These are phyloP conservation scores for Archips xylosteana DNA, from an alignment of 2,888 invertebrate genomes.

Conservation along the genomic window DNA sequence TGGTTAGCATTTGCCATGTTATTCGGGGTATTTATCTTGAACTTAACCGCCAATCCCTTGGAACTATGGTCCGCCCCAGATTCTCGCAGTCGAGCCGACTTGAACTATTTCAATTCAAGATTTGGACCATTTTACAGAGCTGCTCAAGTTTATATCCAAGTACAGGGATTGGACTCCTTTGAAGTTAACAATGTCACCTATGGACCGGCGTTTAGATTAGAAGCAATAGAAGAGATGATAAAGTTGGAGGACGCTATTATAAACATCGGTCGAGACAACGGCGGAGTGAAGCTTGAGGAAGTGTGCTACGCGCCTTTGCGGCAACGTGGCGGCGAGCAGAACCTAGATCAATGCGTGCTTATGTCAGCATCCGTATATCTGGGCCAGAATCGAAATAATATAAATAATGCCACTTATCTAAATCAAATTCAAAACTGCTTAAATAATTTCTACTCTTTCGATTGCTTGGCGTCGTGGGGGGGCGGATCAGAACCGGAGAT, in stretches of 20 bases:
- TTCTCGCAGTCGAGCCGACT: slow-evolving; percentile 92
- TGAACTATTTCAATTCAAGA: slow-evolving; percentile 93
- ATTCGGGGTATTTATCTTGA: slow-evolving; percentile 88
- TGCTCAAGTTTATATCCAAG: slow-evolving; percentile 94
- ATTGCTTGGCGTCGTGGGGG: slow-evolving; percentile 93
- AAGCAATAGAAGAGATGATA: slow-evolving; percentile 90
- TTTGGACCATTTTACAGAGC: slow-evolving; percentile 96
- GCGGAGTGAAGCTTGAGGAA: slow-evolving; percentile 74
- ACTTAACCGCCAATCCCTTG: slow-evolving; percentile 94
- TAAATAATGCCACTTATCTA: slow-evolving; percentile 79
- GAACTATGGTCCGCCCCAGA: slow-evolving; percentile 96
- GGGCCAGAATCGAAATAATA: slow-evolving; percentile 83
- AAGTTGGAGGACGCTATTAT: slow-evolving; percentile 88
- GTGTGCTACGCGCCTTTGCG: slow-evolving; percentile 95
- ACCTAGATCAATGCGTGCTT: slow-evolving; percentile 89
- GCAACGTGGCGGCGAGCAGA: slow-evolving; percentile 85
- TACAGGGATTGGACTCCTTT: slow-evolving; percentile 81
- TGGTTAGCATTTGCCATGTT: slow-evolving; percentile 86
- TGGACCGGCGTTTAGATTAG: slow-evolving; percentile 92
- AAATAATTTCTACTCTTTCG: slow-evolving; percentile 70
- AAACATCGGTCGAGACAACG: slow-evolving; percentile 84
- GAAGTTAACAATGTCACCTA: slow-evolving; percentile 80
- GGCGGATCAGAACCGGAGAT: slow-evolving; percentile 95
- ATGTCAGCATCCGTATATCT: slow-evolving; percentile 94
- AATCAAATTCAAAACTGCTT: slow-evolving; percentile 70